These are phyloP conservation scores for Sminthurides aquaticus DNA, from an alignment of 2,888 invertebrate species.

Conservation along the genomic window DNA sequence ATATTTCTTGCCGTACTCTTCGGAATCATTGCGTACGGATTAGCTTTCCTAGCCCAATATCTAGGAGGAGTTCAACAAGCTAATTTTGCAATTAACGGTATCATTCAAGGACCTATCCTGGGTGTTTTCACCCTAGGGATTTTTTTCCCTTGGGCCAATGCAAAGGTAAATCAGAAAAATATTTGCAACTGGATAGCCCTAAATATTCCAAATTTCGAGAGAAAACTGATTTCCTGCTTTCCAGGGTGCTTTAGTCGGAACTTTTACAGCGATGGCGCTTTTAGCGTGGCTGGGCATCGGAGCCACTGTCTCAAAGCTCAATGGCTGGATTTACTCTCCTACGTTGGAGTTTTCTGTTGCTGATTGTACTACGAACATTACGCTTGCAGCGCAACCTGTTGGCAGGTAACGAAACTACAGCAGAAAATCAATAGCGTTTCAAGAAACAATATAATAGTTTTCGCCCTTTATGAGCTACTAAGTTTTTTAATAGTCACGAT, in stretches of 20 bases:
- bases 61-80: slow-evolving; percentile 77
- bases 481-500: no score
- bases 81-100: slow-evolving; percentile 46
- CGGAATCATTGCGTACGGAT: slow-evolving; percentile 66
- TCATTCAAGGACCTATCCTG: slow-evolving; percentile 59
- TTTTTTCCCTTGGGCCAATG: slow-evolving; percentile 79
- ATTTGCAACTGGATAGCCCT: no score
- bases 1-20: slow-evolving; percentile 63
- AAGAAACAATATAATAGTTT: no score
- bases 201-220: no score
- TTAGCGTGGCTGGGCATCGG: slow-evolving; percentile 46
- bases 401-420: no score
- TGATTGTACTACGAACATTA: slow-evolving; percentile 42
- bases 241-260: slow-evolving; percentile 45
- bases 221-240: background rate
- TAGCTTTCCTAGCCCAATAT: slow-evolving; percentile 79
- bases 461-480: no score
- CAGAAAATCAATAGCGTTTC: no score
- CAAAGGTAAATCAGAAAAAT: slow-evolving; percentile 60
- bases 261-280: slow-evolving; percentile 43
- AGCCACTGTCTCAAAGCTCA: slow-evolving; percentile 36
- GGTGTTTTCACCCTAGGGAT: slow-evolving; percentile 82
- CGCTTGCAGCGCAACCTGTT: no score
- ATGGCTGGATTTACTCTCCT: slow-evolving; percentile 31
- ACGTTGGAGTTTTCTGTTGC: slow-evolving; percentile 43